Conservation (phyloP, 2,888 invertebrate genomes). For the Mesorhabditis spiculigera region DNA sequence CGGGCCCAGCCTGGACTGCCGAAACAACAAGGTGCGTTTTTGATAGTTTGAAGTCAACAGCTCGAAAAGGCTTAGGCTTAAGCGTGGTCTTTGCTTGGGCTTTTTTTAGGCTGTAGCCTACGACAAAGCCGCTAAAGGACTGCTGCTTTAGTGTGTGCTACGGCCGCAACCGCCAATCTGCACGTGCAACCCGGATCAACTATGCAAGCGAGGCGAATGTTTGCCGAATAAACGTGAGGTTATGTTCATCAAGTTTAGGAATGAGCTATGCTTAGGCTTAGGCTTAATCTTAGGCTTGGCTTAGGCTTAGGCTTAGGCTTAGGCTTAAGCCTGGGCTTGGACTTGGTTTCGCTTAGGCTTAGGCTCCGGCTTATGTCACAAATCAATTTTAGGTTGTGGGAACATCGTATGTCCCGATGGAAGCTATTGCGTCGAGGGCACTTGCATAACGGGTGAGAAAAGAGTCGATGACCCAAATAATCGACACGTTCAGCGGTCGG, state of each 20-base stretch:
- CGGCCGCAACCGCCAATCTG: conserved; percentile 20
- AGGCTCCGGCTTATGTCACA: too few species aligned
- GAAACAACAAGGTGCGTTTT: conserved; percentile 34
- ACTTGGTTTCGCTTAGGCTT: background rate
- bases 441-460: conserved; percentile 27
- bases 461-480: too few species aligned
- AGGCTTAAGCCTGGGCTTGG: background rate
- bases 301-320: conserved; percentile 6
- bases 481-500: conserved; percentile 21
- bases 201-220: conserved; percentile 37
- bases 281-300: background rate
- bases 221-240: conserved; percentile 30
- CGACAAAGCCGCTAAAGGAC: too few species aligned
- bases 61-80: too few species aligned
- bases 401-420: conserved; percentile 35
- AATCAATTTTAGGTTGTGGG: conserved; percentile 34
- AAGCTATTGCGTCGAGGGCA: conserved; percentile 35
- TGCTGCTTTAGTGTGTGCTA: too few species aligned
- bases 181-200: conserved; percentile 33
- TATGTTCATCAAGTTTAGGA: background rate
- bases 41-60: too few species aligned
- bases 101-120: too few species aligned
- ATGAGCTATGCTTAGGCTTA: background rate
- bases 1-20: conserved; percentile 39
- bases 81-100: too few species aligned